Evolutionary conservation across 2,797 vertebrate species (phyloP).

Genomic region (Jordanella pulchra): DNA sequence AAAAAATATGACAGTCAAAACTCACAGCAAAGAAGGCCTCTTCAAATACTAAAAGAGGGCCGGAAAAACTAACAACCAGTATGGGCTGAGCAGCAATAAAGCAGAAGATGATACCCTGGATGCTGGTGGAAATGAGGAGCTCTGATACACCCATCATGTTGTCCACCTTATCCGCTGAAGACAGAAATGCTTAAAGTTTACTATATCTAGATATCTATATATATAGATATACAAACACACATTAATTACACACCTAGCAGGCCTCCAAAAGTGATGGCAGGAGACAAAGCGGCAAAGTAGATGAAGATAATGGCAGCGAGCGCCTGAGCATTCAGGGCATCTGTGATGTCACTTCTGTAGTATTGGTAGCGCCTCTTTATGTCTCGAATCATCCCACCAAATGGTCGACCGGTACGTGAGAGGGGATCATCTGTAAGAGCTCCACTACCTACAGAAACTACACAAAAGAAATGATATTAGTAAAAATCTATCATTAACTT

Average conservation of each 20-base stretch:
- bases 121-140: constrained; percentile 90
- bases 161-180: constrained; percentile 89
- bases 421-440: constrained; percentile 84
- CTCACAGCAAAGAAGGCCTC: constrained; percentile 90
- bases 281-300: constrained; percentile 95
- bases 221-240: background rate
- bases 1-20: background rate
- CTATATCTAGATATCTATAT: background rate
- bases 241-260: constrained; percentile 82
- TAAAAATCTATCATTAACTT: background rate
- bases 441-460: constrained; percentile 56
- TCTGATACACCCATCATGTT: constrained; percentile 93
- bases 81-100: constrained; percentile 91
- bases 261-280: constrained; percentile 94
- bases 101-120: constrained; percentile 90
- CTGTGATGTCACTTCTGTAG: constrained; percentile 93
- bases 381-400: constrained; percentile 90
- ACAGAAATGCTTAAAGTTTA: constrained; percentile 2
- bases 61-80: constrained; percentile 94
- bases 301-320: constrained; percentile 95
- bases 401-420: constrained; percentile 82
- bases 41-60: constrained; percentile 97
- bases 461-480: background rate
- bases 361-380: constrained; percentile 86
- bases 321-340: constrained; percentile 87